These are phyloP conservation scores for Eudasyphora cyanicolor DNA, from an alignment of 2,888 invertebrate genomes.

Conservation along the genomic window DNA sequence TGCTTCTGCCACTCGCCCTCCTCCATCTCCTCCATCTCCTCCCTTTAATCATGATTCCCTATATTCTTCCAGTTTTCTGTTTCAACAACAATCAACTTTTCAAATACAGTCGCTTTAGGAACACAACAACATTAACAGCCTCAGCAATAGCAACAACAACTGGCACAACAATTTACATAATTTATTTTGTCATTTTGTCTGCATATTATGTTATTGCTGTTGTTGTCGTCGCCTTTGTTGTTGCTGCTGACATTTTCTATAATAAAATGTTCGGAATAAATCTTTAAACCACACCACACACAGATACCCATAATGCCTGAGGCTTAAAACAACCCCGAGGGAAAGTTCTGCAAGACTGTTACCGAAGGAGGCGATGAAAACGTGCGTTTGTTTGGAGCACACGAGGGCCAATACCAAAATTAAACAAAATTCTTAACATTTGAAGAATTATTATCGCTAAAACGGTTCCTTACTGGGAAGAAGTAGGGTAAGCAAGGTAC, in stretches of 20 bases:
- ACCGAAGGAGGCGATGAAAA: no score
- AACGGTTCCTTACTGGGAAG: no score
- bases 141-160: neutral
- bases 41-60: no score
- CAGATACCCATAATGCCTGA: neutral
- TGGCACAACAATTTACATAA: conserved; percentile 42
- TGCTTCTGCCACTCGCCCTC: neutral
- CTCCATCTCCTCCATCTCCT: neutral
- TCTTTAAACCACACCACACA: conserved; percentile 31
- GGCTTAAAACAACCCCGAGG: neutral
- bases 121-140: neutral
- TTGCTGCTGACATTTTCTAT: conserved; percentile 36
- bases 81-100: conserved; percentile 3
- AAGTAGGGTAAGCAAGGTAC: no score
- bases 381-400: no score
- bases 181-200: conserved; percentile 51
- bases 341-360: no score
- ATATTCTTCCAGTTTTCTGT: neutral
- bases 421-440: no score
- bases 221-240: neutral
- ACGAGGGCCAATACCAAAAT: no score
- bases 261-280: conserved; percentile 34
- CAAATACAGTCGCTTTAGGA: neutral
- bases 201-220: neutral
- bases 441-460: no score